Evolutionary conservation across 2,797 vertebrate genomes (phyloP).

Genomic region (Microchirus variegatus): DNA sequence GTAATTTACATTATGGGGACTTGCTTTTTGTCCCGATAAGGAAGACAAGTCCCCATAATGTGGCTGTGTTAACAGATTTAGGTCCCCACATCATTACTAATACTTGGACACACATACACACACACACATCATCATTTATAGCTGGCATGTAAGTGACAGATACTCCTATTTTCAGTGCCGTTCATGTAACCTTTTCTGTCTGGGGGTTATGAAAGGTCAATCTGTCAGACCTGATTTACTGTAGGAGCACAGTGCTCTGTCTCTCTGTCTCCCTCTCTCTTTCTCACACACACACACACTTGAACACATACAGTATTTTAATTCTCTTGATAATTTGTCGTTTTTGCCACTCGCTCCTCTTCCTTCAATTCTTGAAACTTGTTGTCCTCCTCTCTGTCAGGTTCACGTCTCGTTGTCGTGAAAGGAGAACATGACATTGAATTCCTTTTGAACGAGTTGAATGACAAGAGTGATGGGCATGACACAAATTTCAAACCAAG

Average conservation of each 20-base stretch:
- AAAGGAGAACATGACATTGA: too few relatives aligned
- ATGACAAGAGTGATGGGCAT: too few relatives aligned
- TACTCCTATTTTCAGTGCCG: conserved; percentile 62
- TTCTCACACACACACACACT: background rate
- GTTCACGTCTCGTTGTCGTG: too few relatives aligned
- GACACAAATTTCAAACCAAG: conserved; percentile 21
- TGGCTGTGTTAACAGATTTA: too few relatives aligned
- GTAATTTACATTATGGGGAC: too few relatives aligned
- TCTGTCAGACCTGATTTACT: conserved; percentile 77
- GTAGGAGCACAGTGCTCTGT: conserved; percentile 19
- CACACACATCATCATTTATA: conserved; percentile 49
- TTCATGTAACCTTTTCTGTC: conserved; percentile 79
- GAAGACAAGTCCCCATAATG: too few relatives aligned
- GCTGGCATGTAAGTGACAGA: conserved; percentile 69
- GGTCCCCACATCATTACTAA: too few relatives aligned
- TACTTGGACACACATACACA: conserved; percentile 19
- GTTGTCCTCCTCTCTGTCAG: too few relatives aligned
- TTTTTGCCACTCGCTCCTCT: too few relatives aligned
- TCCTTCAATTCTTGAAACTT: too few relatives aligned
- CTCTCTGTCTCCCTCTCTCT: conserved; percentile 15
- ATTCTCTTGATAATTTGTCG: background rate
- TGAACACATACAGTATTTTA: background rate
- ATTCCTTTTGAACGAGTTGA: too few relatives aligned
- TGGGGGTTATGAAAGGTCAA: conserved; percentile 76
- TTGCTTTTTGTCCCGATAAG: too few relatives aligned